Percentiles rank a stretch among this genome's conserved stretches.
Conservation (phyloP, 2,113 vertebrate genomes). For the Oncorhynchus keta region DNA sequence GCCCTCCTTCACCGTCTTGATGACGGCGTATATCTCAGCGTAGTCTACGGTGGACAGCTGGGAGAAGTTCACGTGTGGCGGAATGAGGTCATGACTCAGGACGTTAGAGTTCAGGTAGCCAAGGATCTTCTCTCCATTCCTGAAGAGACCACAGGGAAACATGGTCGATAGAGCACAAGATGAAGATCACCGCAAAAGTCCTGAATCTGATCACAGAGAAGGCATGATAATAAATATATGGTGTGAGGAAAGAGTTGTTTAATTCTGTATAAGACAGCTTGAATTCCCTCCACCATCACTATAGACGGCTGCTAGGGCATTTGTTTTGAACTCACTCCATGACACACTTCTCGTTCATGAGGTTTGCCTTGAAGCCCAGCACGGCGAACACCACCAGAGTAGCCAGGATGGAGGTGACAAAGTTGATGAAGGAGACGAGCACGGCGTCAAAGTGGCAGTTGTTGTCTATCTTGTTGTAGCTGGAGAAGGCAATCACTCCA, state of each 20-base stretch:
- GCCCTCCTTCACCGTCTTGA: conserved; percentile 89
- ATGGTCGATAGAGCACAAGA: neutral
- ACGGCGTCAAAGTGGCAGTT: conserved; percentile 98
- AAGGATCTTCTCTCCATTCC: conserved; percentile 94
- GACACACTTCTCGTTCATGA: conserved; percentile 98
- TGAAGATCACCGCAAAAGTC: neutral
- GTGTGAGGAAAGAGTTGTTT: neutral
- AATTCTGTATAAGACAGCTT: neutral
- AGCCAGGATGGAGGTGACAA: conserved; percentile 93
- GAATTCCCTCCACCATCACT: neutral
- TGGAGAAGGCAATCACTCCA: conserved; percentile 98
- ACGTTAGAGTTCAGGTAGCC: conserved; percentile 87
- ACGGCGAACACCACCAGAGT: conserved; percentile 97
- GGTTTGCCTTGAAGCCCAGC: conserved; percentile 98
- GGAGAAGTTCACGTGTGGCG: conserved; percentile 94
- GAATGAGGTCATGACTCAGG: conserved; percentile 92
- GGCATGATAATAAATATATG: neutral
- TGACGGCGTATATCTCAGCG: conserved; percentile 90
- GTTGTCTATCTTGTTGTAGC: conserved; percentile 98
- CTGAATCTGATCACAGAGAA: neutral
- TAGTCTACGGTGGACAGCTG: conserved; percentile 89
- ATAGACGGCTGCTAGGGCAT: neutral
- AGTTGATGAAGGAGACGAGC: conserved; percentile 95
- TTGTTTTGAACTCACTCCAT: conserved; percentile 82
- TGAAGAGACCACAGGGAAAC: conserved; percentile 41